Evolutionary conservation across 2,797 vertebrate species (phyloP).

Genomic region (Sparus aurata): DNA sequence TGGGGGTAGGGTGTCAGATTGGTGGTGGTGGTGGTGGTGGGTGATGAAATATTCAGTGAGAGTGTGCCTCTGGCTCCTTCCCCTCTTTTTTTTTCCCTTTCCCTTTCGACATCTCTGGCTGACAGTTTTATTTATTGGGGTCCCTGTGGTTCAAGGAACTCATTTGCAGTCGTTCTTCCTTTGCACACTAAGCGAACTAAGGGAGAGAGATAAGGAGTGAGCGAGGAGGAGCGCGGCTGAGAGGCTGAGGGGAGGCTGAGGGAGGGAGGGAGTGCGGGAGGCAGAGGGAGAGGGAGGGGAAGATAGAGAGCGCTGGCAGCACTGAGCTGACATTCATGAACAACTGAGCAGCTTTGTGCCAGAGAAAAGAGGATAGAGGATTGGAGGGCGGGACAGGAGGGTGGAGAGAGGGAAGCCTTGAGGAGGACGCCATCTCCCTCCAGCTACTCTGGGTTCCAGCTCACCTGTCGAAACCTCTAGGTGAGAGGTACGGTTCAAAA

Average conservation of each 20-base stretch:
- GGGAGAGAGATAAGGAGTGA: constrained; percentile 76
- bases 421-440: constrained; percentile 60
- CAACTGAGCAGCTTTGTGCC: constrained; percentile 83
- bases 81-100: constrained; percentile 39
- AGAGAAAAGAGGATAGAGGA: constrained; percentile 72
- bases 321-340: constrained; percentile 82
- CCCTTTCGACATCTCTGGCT: constrained; percentile 82
- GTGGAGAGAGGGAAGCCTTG: constrained; percentile 63
- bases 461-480: constrained; percentile 62
- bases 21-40: constrained; percentile 62
- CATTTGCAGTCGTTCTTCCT: constrained; percentile 86
- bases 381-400: constrained; percentile 64
- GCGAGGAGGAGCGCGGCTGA: constrained; percentile 62
- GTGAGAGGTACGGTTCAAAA: constrained; percentile 63
- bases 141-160: constrained; percentile 88
- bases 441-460: constrained; percentile 48
- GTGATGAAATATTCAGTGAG: constrained; percentile 91
- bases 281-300: constrained; percentile 53
- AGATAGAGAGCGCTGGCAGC: constrained; percentile 71
- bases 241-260: constrained; percentile 47
- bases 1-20: constrained; percentile 81
- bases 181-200: constrained; percentile 82
- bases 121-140: constrained; percentile 88
- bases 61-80: constrained; percentile 83
- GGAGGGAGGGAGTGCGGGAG: constrained; percentile 50